These are phyloP conservation scores for Tholera decimalis DNA, from an alignment of 2,888 invertebrate species.

Conservation along the genomic window DNA sequence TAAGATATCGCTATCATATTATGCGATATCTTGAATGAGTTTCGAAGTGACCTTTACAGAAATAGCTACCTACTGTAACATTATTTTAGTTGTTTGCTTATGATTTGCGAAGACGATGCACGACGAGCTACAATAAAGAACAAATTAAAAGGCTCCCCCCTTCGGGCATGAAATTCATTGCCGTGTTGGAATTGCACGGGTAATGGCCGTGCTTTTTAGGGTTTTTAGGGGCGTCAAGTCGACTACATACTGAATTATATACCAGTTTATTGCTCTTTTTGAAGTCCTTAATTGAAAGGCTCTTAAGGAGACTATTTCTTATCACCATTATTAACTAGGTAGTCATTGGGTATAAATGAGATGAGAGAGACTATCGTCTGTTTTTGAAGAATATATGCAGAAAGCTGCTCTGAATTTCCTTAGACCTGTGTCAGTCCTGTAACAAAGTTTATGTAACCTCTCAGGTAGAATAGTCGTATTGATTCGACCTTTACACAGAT, in stretches of 20 bases:
- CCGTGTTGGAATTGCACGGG: constrained; percentile 73
- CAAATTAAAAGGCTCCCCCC: constrained; percentile 82
- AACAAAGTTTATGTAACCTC: constrained; percentile 38
- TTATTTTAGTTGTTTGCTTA: constrained; percentile 14
- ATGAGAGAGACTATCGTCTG: too few species aligned
- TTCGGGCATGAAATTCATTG: constrained; percentile 79
- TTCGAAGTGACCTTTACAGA: constrained; percentile 7
- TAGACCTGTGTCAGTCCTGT: constrained; percentile 10
- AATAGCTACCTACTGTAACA: neutral
- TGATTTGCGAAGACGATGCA: constrained; percentile 39
- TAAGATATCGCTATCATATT: neutral
- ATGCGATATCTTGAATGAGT: neutral
- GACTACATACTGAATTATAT: constrained; percentile 50
- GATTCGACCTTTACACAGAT: constrained; percentile 32
- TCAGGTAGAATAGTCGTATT: constrained; percentile 20
- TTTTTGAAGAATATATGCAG: neutral
- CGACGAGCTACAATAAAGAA: constrained; percentile 74
- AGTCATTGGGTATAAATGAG: neutral
- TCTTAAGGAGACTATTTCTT: constrained; percentile 3
- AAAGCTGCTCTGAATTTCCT: neutral
- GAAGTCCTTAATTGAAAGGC: constrained; percentile 21
- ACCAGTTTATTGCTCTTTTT: constrained; percentile 41
- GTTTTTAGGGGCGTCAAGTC: constrained; percentile 52
- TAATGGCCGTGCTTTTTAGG: constrained; percentile 74
- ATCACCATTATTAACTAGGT: neutral